These are phyloP conservation scores for Danio aesculapii DNA, from an alignment of 2,797 vertebrate genomes.

Conservation along the genomic window DNA sequence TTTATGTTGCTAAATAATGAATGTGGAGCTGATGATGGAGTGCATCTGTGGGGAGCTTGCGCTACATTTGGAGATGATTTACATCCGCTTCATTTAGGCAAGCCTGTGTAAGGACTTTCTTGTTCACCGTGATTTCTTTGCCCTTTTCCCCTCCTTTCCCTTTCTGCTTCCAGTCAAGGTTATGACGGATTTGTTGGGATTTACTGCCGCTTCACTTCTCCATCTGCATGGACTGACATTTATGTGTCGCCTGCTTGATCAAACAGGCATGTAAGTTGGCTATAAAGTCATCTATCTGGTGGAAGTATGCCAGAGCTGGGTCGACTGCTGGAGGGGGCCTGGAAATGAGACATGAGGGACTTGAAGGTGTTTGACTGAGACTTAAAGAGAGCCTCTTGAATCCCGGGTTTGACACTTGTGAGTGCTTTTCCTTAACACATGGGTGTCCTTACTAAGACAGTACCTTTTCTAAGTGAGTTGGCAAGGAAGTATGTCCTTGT, in stretches of 20 bases:
- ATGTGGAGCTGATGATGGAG: conserved; percentile 55
- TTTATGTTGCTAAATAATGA: conserved; percentile 73
- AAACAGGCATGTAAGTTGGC: conserved; percentile 55
- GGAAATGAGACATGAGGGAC: conserved; percentile 9
- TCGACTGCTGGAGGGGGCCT: conserved; percentile 1
- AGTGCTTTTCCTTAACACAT: conserved; percentile 11
- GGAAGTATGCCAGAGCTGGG: conserved; percentile 4
- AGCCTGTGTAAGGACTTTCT: conserved; percentile 24
- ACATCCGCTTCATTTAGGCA: conserved; percentile 45
- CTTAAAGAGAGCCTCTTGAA: neutral
- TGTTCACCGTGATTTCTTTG: conserved; percentile 14
- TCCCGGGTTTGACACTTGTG: neutral
- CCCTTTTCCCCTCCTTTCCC: neutral
- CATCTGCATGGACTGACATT: conserved; percentile 36
- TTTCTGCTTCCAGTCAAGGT: conserved; percentile 17
- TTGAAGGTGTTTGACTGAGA: neutral
- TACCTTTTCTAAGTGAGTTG: conserved; percentile 6
- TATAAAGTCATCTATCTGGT: conserved; percentile 38
- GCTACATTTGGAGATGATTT: conserved; percentile 56
- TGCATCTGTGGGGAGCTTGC: conserved; percentile 47
- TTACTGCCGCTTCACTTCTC: conserved; percentile 40
- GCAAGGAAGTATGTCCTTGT: neutral
- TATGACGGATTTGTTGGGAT: conserved; percentile 40
- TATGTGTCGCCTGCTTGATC: conserved; percentile 38
- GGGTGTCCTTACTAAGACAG: conserved; percentile 25